phyloP scores from a whole-genome alignment of 2,797 vertebrate species.

The Acipenser ruthenus region DNA sequence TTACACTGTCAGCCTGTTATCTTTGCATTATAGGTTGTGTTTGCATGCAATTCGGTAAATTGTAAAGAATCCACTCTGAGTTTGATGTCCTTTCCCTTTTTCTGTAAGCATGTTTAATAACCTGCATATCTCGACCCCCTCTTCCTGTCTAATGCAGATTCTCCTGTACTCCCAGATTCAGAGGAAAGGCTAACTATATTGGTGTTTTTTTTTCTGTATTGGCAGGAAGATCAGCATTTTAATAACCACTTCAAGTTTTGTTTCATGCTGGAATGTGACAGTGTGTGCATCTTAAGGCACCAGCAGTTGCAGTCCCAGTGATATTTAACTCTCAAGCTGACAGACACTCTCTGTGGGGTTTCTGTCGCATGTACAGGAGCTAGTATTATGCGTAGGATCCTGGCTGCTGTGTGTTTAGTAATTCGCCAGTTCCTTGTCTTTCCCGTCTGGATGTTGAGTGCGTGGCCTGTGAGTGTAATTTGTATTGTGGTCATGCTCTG shows the following conservation, averaged over 20 bases:
- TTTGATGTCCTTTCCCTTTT: not conserved
- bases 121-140: conserved; percentile 4
- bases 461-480: conserved; percentile 18
- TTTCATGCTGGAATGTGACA: no score
- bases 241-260: not conserved
- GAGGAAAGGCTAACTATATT: not conserved
- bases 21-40: no score
- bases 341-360: no score
- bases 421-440: conserved; percentile 1
- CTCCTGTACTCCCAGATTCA: conserved; percentile 4
- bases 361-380: no score
- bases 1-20: no score
- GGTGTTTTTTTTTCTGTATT: conserved; percentile 2
- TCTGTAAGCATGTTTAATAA: conserved; percentile 19
- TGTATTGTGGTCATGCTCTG: conserved; percentile 19
- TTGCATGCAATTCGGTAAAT: no score
- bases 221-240: not conserved
- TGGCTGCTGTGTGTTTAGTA: not conserved
- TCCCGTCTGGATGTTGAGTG: not conserved
- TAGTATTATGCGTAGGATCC: not conserved
- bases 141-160: conserved; percentile 13
- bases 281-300: no score
- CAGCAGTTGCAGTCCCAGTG: no score
- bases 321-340: no score
- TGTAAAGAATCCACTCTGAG: no score